A percentile compares a stretch with the other conserved stretches of the same genome.
phyloP scores from a whole-genome alignment of 2,888 invertebrate genomes.

The Noctua comes region DNA sequence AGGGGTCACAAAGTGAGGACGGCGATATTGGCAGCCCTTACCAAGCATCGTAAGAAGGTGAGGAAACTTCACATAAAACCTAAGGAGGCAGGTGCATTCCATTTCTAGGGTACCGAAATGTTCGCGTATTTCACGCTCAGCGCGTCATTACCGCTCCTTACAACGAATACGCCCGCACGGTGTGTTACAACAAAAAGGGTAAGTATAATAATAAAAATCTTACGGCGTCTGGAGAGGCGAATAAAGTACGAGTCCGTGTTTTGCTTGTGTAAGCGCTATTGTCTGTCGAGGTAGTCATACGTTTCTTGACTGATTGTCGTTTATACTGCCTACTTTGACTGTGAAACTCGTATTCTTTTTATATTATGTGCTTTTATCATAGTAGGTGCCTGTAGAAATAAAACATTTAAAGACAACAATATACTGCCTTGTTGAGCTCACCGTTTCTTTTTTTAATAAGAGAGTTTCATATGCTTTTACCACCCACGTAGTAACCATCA shows the following conservation, averaged over 20 bases:
- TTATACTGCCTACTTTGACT: conserved; percentile 53
- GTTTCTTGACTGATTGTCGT: conserved; percentile 61
- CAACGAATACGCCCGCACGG: conserved; percentile 76
- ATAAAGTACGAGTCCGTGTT: conserved; percentile 78
- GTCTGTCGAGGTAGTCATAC: conserved; percentile 65
- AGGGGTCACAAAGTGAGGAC: conserved; percentile 90
- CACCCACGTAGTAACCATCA: conserved; percentile 9
- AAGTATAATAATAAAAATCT: conserved; percentile 88
- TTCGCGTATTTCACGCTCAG: conserved; percentile 88
- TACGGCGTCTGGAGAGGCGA: conserved; percentile 78
- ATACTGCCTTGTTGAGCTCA: conserved; percentile 19
- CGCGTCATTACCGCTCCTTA: conserved; percentile 85
- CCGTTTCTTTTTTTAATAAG: conserved; percentile 36
- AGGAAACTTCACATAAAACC: conserved; percentile 89
- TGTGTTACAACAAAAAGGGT: conserved; percentile 84
- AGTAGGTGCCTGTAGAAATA: conserved; percentile 18
- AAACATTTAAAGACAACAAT: conserved; percentile 43
- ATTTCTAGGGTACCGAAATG: conserved; percentile 88
- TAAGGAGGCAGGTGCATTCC: conserved; percentile 90
- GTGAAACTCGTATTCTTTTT: conserved; percentile 36
- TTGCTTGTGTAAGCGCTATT: conserved; percentile 70
- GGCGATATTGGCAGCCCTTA: conserved; percentile 88
- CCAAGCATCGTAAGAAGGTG: conserved; percentile 87
- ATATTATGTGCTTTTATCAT: conserved; percentile 30
- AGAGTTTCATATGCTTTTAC: conserved; percentile 33